These are phyloP conservation scores for Condylura cristata DNA, from an alignment of 2,113 vertebrate genomes.

Conservation along the genomic window DNA sequence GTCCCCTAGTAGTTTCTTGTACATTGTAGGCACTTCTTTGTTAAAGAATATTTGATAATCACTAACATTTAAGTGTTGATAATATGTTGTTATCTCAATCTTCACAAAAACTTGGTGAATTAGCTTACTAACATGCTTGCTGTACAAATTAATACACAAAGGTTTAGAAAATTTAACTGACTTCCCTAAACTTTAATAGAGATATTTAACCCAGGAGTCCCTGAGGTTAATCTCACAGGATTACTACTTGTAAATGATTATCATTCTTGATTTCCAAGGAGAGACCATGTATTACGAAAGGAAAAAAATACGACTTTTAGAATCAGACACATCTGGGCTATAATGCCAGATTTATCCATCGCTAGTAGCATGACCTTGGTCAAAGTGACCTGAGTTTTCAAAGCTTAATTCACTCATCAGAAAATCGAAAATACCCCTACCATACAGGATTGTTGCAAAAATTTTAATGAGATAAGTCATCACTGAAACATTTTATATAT, in stretches of 20 bases:
- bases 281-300: neutral
- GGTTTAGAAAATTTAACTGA: slow-evolving; percentile 1
- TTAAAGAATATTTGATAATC: neutral
- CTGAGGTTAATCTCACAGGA: neutral
- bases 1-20: neutral
- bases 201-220: neutral
- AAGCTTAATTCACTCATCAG: neutral
- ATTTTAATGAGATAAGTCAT: neutral
- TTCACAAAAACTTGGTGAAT: slow-evolving; percentile 31
- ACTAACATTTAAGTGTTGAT: neutral
- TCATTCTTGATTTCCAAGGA: slow-evolving; percentile 7
- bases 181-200: slow-evolving; percentile 23
- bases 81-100: neutral
- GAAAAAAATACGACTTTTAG: neutral
- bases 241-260: neutral
- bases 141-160: slow-evolving; percentile 13
- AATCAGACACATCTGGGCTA: neutral
- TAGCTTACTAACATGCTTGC: neutral
- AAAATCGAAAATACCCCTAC: slow-evolving; percentile 29
- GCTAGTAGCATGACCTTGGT: neutral
- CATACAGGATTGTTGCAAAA: neutral
- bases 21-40: neutral
- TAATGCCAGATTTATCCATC: neutral
- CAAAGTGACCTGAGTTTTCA: neutral
- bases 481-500: neutral